Conservation (phyloP, 2,797 vertebrate genomes). For the Rhodeus uyekii region DNA sequence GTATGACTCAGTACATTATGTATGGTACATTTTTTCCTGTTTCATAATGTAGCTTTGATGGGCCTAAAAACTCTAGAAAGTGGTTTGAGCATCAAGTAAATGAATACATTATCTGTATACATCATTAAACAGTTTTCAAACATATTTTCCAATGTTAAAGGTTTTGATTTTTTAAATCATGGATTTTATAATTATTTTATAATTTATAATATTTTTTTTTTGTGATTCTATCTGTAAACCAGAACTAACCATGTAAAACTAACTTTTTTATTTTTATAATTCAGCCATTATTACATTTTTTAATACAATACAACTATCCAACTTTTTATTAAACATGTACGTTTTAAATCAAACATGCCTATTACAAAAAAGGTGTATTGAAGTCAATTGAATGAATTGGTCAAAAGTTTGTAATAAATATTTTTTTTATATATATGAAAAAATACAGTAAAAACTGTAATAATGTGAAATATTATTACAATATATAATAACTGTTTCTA, state of each 20-base stretch:
- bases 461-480: not conserved
- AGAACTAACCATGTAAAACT: not conserved
- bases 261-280: no score
- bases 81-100: not conserved
- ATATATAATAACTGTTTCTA: no score
- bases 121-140: not conserved
- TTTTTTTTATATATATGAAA: no score
- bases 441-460: not conserved
- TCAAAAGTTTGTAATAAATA: not conserved
- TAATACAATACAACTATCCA: not conserved
- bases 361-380: not conserved
- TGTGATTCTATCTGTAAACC: not conserved
- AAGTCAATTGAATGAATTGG: not conserved
- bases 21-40: not conserved
- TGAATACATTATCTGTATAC: not conserved
- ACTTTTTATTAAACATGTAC: not conserved
- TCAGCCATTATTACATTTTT: not conserved
- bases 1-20: constrained; percentile 21
- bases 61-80: not conserved
- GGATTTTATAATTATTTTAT: no score
- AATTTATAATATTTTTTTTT: no score
- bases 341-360: not conserved
- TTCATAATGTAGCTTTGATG: not conserved
- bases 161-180: no score
- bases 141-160: no score